Conservation (phyloP, 2,113 vertebrate species). For the Psammodynastes pulverulentus region DNA sequence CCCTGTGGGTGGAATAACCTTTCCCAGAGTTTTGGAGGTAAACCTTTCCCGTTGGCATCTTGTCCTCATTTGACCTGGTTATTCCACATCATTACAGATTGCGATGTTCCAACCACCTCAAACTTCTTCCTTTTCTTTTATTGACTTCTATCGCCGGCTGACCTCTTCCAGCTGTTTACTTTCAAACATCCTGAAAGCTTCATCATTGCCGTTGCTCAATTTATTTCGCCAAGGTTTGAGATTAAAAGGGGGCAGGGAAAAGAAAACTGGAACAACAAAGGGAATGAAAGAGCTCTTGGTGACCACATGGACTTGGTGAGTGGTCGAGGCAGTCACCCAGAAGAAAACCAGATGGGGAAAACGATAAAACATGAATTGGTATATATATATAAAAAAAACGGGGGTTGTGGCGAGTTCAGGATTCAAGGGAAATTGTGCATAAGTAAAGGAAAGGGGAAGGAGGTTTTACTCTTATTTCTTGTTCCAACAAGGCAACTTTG, state of each 20-base stretch:
- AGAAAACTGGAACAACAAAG: conserved; percentile 45
- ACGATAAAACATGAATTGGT: conserved; percentile 14
- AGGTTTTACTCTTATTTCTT: background rate
- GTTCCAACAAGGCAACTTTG: background rate
- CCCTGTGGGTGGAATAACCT: conserved; percentile 51
- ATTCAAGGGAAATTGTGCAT: conserved; percentile 29
- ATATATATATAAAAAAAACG: background rate
- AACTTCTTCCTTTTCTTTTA: conserved; percentile 63
- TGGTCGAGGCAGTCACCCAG: conserved; percentile 44
- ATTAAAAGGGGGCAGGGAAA: conserved; percentile 55
- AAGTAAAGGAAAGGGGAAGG: background rate
- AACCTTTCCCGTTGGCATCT: conserved; percentile 57
- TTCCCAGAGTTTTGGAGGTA: conserved; percentile 59
- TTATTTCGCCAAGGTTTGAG: conserved; percentile 60
- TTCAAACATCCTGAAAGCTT: conserved; percentile 62
- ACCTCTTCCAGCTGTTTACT: conserved; percentile 68
- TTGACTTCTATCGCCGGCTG: conserved; percentile 68
- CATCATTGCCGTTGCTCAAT: conserved; percentile 56
- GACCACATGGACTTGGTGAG: conserved; percentile 30
- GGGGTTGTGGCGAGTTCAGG: background rate
- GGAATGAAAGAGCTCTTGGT: conserved; percentile 43
- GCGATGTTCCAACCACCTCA: conserved; percentile 57
- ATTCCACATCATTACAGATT: conserved; percentile 66
- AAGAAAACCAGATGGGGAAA: conserved; percentile 43
- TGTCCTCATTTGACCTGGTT: conserved; percentile 63